A percentile compares a stretch with the other conserved stretches of the same genome.
Evolutionary conservation across 2,113 vertebrate species (phyloP).

Genomic region (Oncorhynchus tshawytscha): DNA sequence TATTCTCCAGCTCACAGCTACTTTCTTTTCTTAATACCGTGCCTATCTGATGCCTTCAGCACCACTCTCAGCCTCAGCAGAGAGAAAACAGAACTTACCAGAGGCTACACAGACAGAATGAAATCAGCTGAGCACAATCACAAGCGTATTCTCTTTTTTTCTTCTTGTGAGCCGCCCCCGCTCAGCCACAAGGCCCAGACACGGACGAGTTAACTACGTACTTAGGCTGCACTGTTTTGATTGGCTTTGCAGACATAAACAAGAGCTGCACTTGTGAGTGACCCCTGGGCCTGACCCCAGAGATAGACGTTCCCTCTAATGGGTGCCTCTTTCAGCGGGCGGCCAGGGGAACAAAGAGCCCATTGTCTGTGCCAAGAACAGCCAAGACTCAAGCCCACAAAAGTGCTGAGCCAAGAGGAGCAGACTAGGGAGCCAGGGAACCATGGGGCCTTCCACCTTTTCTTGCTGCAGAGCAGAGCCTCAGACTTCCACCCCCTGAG

Average conservation of each 20-base stretch:
- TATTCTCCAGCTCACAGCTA: conserved; percentile 25
- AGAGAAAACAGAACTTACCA: background rate
- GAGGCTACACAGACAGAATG: background rate
- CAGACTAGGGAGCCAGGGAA: conserved; percentile 22
- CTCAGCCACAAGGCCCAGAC: conserved; percentile 24
- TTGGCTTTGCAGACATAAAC: conserved; percentile 79
- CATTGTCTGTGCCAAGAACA: conserved; percentile 70
- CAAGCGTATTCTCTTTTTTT: background rate
- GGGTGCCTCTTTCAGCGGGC: conserved; percentile 77
- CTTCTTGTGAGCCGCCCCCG: conserved; percentile 5
- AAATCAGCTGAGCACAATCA: conserved; percentile 27
- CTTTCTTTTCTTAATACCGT: conserved; percentile 28
- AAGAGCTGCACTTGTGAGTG: conserved; percentile 73
- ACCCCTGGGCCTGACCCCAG: conserved; percentile 72
- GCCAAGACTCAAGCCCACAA: conserved; percentile 52
- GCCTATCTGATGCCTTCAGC: background rate
- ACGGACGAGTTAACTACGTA: conserved; percentile 20
- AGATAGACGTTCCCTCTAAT: conserved; percentile 78
- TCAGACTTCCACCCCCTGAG: conserved; percentile 12
- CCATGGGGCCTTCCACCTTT: background rate
- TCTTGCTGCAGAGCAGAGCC: background rate
- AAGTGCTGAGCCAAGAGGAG: background rate
- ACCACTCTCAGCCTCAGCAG: conserved; percentile 17
- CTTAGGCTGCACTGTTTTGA: conserved; percentile 65
- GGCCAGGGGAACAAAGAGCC: conserved; percentile 65